Conservation (phyloP, 2,888 invertebrate genomes). For the Aporophyla lueneburgensis region DNA sequence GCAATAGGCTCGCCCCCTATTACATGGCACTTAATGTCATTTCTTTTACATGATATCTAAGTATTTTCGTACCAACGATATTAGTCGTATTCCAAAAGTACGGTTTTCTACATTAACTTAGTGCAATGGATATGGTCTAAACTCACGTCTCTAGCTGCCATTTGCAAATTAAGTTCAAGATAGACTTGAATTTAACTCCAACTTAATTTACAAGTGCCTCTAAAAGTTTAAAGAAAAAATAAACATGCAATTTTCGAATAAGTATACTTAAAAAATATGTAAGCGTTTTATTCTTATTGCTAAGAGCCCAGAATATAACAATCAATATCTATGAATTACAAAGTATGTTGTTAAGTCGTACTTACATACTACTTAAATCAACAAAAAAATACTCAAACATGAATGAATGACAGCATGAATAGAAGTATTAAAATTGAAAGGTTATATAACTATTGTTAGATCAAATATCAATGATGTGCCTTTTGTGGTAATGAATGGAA, state of each 20-base stretch:
- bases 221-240: neutral
- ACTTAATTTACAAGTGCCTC: neutral
- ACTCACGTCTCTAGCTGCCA: neutral
- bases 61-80: neutral
- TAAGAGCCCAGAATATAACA: neutral
- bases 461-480: conserved; percentile 28
- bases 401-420: conserved; percentile 40
- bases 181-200: neutral
- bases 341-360: neutral
- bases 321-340: neutral
- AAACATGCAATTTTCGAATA: neutral
- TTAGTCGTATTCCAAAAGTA: neutral
- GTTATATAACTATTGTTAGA: conserved; percentile 27
- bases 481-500: conserved; percentile 9
- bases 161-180: too few species aligned
- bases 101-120: neutral
- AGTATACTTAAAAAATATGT: neutral
- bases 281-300: neutral
- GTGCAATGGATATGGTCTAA: too few species aligned
- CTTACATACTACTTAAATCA: neutral
- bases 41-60: neutral
- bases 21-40: too few species aligned
- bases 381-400: conserved; percentile 25
- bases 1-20: too few species aligned
- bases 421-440: conserved; percentile 17